A percentile compares a stretch with the other conserved stretches of the same genome.
These are phyloP conservation scores for Oscarella lobularis DNA, from an alignment of 37 sponge, comb jelly and placozoan species.

Conservation along the genomic window DNA sequence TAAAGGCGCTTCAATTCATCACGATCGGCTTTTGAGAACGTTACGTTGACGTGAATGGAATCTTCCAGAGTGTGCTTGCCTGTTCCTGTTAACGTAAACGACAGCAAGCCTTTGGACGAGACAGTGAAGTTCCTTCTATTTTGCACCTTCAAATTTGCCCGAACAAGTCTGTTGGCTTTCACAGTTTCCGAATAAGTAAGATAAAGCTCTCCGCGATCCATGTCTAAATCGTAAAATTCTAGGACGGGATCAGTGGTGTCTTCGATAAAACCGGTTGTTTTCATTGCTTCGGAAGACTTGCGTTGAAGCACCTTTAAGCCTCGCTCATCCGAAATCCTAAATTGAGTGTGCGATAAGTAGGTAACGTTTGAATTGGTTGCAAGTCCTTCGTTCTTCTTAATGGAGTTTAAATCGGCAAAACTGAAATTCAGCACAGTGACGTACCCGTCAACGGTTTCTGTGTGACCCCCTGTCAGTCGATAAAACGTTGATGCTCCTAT, in stretches of 20 bases:
- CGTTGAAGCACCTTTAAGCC: constrained; percentile 17
- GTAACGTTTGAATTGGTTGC: constrained; percentile 31
- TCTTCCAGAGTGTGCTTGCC: constrained; percentile 39
- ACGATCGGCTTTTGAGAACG: constrained; percentile 51
- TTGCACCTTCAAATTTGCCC: constrained; percentile 58
- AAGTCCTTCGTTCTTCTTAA: constrained; percentile 44
- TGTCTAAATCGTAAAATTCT: constrained; percentile 41
- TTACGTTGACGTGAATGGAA: constrained; percentile 23
- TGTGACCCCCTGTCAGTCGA: constrained; percentile 46
- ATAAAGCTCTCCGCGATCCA: constrained; percentile 53
- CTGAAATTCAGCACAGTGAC: constrained; percentile 23
- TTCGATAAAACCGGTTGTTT: constrained; percentile 33
- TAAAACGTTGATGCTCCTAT: neutral
- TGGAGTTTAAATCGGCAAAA: constrained; percentile 51
- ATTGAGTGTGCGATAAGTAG: constrained; percentile 23
- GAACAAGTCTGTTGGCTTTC: constrained; percentile 50
- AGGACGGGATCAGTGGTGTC: constrained; percentile 59
- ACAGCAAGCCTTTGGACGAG: constrained; percentile 9
- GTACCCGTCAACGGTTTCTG: constrained; percentile 28
- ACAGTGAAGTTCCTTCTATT: constrained; percentile 27
- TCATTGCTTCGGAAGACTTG: neutral
- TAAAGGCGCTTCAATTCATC: constrained; percentile 69
- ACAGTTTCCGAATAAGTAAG: constrained; percentile 80
- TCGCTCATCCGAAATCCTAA: constrained; percentile 37
- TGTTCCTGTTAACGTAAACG: constrained; percentile 58